Conservation (phyloP, 2,113 vertebrate genomes). For the Neodontobutis hainanensis region DNA sequence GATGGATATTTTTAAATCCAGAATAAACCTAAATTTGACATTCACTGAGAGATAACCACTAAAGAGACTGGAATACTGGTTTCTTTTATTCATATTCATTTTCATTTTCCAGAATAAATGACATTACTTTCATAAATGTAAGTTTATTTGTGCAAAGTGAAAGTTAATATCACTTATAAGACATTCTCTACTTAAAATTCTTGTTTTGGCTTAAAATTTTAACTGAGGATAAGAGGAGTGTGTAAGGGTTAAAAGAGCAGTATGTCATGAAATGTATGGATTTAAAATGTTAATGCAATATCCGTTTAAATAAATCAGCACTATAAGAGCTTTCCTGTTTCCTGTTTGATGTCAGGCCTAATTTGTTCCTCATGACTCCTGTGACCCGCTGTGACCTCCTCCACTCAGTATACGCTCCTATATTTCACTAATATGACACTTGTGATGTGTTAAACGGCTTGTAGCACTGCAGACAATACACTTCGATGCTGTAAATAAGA, state of each 20-base stretch:
- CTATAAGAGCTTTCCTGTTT: not conserved
- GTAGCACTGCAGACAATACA: slow-evolving; percentile 17
- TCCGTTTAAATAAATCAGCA: not conserved
- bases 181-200: not conserved
- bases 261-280: slow-evolving; percentile 54
- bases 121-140: too few species aligned
- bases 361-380: slow-evolving; percentile 1
- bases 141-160: not conserved
- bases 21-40: too few species aligned
- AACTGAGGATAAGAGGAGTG: not conserved
- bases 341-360: not conserved
- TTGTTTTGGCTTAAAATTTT: slow-evolving; percentile 1
- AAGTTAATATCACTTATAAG: slow-evolving; percentile 6
- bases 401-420: slow-evolving; percentile 11
- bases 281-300: slow-evolving; percentile 43
- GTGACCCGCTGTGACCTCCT: slow-evolving; percentile 11
- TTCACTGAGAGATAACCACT: too few species aligned
- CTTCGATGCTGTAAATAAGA: slow-evolving; percentile 31
- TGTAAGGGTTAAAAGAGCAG: slow-evolving; percentile 33
- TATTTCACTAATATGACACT: slow-evolving; percentile 31
- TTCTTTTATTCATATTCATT: too few species aligned
- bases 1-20: too few species aligned
- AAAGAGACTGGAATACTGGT: too few species aligned
- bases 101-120: too few species aligned
- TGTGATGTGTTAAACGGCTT: slow-evolving; percentile 31